These are phyloP conservation scores for Odontothrips loti DNA, from an alignment of 2,888 invertebrate genomes.

Conservation along the genomic window DNA sequence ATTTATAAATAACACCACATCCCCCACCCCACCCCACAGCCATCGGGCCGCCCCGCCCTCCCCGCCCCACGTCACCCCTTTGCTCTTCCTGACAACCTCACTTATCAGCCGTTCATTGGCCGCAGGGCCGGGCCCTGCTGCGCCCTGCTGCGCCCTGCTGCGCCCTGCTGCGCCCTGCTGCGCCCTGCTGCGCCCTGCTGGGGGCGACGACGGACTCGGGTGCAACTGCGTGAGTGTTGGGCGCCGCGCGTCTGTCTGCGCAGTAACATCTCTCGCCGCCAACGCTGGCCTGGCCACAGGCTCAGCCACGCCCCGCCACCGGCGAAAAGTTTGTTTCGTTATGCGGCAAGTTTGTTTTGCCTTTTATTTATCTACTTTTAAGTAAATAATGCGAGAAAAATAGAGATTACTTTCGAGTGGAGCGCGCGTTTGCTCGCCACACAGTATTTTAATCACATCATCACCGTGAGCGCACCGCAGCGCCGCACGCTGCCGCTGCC, in stretches of 20 bases:
- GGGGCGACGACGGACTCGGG: not conserved
- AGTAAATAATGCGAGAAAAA: not conserved
- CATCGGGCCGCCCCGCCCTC: not conserved
- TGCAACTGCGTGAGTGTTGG: too few relatives aligned
- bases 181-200: not conserved
- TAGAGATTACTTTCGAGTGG: not conserved
- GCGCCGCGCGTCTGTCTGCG: not conserved
- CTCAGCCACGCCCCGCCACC: too few relatives aligned
- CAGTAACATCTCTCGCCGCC: not conserved
- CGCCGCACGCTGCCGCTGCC: too few relatives aligned
- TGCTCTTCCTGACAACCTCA: not conserved
- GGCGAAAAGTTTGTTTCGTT: not conserved
- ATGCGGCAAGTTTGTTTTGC: not conserved
- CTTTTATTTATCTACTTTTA: not conserved
- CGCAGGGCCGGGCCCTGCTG: not conserved
- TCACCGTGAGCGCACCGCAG: not conserved
- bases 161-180: not conserved
- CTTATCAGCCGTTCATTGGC: slow-evolving; percentile 12
- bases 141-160: not conserved
- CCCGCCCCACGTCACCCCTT: not conserved
- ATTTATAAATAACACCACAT: slow-evolving; percentile 6
- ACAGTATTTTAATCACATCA: not conserved
- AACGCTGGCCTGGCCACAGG: too few relatives aligned
- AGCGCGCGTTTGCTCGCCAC: not conserved
- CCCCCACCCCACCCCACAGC: not conserved